Evolutionary conservation across 2,113 vertebrate species (phyloP), one percentile per base, ranked within the genome.

Genomic region (Rhadina sibilatrix): DNA sequence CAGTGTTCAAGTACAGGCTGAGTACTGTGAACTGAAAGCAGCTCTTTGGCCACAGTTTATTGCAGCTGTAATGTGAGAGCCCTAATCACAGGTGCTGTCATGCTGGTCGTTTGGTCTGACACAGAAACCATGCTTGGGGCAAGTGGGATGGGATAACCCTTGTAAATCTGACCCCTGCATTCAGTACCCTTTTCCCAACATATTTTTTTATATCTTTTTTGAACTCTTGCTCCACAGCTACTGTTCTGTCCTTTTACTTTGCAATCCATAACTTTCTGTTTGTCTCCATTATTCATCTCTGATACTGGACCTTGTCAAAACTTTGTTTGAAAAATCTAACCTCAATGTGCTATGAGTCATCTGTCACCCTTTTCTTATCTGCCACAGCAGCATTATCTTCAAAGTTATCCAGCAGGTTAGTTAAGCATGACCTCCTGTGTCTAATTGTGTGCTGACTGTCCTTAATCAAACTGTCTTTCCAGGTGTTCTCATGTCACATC

Each of bases 371-470:
- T 94, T 92, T 86, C 90, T 95, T 95, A 84, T 95, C 88, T 97
- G 85, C 79, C 72, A 46, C 0, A 30, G 47, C 90, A 93, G 56
- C 70, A 60, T 92, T 96, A 90, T 95, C 92, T 96, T 97, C 93
- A 96, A 96, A 96, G 94, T 83, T 81, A 96, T 64, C 88, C 92
- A 90, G 83, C 88, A 71, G 83, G 96, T 93, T 95, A 96, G 90
- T 94, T 96, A 95, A 96, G 93, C 90, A 42, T 94, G 92, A 97
- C 94, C 96, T 96, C 90, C 93, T 89, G 47, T 86, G 96, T 93
- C 90, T 96, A 91, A 92, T 64, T 81, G 68, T 37, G 40, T 81
- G 63, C 82, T 94, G 81, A 15, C 84, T 72, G 57, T 90, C 72
- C 82, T 94, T 95, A 96, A 96, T 96, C 96, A 96, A 96, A 88